Evolutionary conservation across 2,797 vertebrate genomes (phyloP).

Genomic region (Hafferia zeledoni): DNA sequence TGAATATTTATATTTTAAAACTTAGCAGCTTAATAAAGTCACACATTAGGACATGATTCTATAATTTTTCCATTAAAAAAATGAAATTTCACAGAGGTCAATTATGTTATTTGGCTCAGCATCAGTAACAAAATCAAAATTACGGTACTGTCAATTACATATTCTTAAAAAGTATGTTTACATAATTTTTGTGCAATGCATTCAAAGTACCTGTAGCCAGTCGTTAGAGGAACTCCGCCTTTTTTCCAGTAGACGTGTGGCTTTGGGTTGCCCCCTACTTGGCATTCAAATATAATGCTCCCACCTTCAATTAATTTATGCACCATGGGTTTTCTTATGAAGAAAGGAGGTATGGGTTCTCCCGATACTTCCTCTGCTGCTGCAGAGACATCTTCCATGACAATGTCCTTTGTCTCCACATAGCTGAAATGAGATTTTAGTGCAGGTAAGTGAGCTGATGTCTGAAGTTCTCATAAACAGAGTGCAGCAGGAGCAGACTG

Average conservation of each 20-base stretch:
- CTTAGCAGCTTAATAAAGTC: not conserved
- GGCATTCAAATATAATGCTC: conserved; percentile 90
- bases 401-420: conserved; percentile 80
- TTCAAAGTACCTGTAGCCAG: conserved; percentile 87
- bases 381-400: conserved; percentile 79
- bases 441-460: not conserved
- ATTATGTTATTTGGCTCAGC: not conserved
- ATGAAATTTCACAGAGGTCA: not conserved
- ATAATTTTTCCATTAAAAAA: not conserved
- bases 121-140: not conserved
- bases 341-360: conserved; percentile 79
- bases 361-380: conserved; percentile 75
- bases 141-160: not conserved
- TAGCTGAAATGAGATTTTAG: conserved; percentile 76
- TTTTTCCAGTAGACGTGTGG: conserved; percentile 92
- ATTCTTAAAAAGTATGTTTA: not conserved
- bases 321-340: conserved; percentile 83
- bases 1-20: not conserved
- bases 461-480: not conserved
- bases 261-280: conserved; percentile 89
- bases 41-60: not conserved
- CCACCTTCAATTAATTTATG: conserved; percentile 94
- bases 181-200: not conserved
- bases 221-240: conserved; percentile 86
- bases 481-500: not conserved